Evolutionary conservation across 2,797 vertebrate species (phyloP).

Genomic region (Aplochiton taeniatus): DNA sequence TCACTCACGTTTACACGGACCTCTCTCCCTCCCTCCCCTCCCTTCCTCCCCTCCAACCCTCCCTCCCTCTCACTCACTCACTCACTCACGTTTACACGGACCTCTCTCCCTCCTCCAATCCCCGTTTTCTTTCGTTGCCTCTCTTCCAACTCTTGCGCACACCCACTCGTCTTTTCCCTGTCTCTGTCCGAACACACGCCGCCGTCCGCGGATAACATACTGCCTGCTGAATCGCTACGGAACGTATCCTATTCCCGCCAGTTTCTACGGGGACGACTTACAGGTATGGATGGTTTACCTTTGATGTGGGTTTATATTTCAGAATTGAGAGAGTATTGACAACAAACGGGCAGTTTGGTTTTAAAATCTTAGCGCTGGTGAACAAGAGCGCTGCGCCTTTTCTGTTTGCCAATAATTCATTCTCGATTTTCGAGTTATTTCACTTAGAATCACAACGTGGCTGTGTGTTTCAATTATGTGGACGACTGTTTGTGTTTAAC

Average conservation of each 20-base stretch:
- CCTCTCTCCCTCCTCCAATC: conserved; percentile 15
- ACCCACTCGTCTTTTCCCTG: conserved; percentile 17
- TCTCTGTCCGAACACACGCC: conserved; percentile 34
- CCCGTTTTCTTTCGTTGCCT: conserved; percentile 3
- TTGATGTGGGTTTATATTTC: background rate
- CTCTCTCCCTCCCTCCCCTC: conserved; percentile 14
- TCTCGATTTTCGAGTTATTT: no score
- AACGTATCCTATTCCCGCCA: conserved; percentile 18
- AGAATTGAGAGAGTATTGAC: background rate
- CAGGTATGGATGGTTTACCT: conserved; percentile 30
- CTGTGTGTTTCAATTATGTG: no score
- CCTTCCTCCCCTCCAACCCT: conserved; percentile 1
- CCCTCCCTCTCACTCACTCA: background rate
- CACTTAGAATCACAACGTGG: no score
- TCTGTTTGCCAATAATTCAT: no score
- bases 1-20: background rate
- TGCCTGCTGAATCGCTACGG: conserved; percentile 29
- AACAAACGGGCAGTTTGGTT: no score
- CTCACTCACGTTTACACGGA: background rate
- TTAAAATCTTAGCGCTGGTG: no score
- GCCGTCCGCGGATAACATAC: conserved; percentile 45
- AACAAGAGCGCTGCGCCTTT: no score
- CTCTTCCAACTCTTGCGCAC: background rate
- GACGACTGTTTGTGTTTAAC: no score
- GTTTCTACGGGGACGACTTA: conserved; percentile 23